A percentile compares a stretch with the other conserved stretches of the same genome.
Conservation (phyloP, 1,140 invertebrate species). For the Drosophila chauvacae region DNA sequence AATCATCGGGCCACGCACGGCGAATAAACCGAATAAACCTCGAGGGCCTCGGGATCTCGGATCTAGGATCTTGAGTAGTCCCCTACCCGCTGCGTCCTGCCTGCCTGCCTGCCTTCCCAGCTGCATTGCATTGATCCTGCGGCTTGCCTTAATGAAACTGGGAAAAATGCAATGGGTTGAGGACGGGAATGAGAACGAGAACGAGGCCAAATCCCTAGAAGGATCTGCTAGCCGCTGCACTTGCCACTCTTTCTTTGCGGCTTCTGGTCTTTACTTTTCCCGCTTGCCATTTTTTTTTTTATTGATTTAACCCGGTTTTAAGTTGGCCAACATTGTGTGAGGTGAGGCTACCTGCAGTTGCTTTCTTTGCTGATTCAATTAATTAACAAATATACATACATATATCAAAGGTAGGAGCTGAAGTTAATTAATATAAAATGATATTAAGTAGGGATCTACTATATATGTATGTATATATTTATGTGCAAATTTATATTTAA, state of each 20-base stretch:
- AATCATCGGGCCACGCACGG: conserved; percentile 71
- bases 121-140: conserved; percentile 62
- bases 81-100: conserved; percentile 18
- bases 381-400: background rate
- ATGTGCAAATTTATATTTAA: background rate
- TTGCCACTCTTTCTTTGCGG: conserved; percentile 31
- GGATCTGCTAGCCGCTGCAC: conserved; percentile 20
- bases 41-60: background rate
- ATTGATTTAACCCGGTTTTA: conserved; percentile 28
- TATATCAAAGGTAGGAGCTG: background rate
- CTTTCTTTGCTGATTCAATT: background rate
- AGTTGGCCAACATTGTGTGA: background rate
- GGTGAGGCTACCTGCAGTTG: background rate
- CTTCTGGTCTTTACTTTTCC: conserved; percentile 13
- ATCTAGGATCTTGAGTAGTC: background rate
- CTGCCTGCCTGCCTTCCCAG: conserved; percentile 10
- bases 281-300: conserved; percentile 5
- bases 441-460: background rate
- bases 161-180: conserved; percentile 31
- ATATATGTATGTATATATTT: too few species aligned
- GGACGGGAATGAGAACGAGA: too few species aligned
- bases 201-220: conserved; percentile 6
- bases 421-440: background rate
- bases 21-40: conserved; percentile 45
- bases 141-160: conserved; percentile 64